These are phyloP conservation scores for Rhinolophus sinicus DNA, from an alignment of 2,113 vertebrate species.

Conservation along the genomic window DNA sequence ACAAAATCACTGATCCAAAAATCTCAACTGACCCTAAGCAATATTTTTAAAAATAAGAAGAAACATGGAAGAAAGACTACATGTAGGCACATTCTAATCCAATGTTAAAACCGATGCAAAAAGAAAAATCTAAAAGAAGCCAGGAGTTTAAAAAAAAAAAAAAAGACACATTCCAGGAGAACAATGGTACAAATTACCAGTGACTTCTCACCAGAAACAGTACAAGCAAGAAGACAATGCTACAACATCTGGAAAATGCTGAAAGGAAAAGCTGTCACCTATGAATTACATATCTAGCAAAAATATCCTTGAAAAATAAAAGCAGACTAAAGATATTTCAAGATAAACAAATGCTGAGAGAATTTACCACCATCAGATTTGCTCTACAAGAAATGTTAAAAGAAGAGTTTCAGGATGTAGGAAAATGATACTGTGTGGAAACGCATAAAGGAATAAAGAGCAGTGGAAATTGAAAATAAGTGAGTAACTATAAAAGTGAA, in stretches of 20 bases:
- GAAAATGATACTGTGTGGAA: neutral
- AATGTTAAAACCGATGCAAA: neutral
- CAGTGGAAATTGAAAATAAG: neutral
- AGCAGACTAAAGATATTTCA: conserved; percentile 52
- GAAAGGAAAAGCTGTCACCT: neutral
- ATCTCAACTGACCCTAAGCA: neutral
- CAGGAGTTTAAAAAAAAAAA: neutral
- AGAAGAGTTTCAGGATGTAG: conserved; percentile 31
- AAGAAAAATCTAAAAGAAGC: neutral
- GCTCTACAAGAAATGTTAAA: conserved; percentile 20
- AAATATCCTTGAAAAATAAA: conserved; percentile 55
- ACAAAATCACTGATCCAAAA: neutral
- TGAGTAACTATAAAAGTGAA: neutral
- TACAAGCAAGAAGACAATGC: neutral
- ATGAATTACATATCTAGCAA: conserved; percentile 23
- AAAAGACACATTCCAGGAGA: neutral
- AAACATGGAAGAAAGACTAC: neutral
- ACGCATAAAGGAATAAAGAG: neutral
- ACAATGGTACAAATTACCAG: neutral
- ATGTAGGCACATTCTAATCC: neutral
- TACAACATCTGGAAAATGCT: neutral
- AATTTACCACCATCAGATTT: conserved; percentile 44
- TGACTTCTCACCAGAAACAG: neutral
- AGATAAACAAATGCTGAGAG: conserved; percentile 63
- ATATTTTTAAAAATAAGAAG: neutral